Evolutionary conservation across 2,888 invertebrate genomes (phyloP).

Genomic region (Drosophila anomelani): DNA sequence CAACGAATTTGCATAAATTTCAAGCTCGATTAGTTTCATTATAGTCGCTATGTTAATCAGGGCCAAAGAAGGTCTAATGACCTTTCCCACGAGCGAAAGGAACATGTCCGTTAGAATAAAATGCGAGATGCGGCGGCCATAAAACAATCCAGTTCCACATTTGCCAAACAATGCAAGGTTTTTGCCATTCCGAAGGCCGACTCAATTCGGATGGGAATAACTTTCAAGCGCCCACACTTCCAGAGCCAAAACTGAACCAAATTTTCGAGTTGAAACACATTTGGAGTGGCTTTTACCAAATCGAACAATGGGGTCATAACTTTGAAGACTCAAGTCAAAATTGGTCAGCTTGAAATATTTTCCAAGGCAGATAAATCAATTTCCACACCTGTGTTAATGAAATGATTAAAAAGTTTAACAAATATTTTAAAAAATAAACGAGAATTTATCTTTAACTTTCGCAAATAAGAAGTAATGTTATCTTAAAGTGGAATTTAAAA

Average conservation of each 20-base stretch:
- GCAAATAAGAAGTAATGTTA: no score
- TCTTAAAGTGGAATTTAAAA: no score
- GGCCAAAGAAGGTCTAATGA: slow-evolving; percentile 31
- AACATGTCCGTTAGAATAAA: slow-evolving; percentile 19
- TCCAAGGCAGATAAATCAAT: not conserved
- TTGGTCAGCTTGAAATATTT: slow-evolving; percentile 3
- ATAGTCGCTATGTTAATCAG: slow-evolving; percentile 31
- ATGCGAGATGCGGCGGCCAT: slow-evolving; percentile 1
- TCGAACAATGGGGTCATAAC: slow-evolving; percentile 40
- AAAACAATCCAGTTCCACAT: slow-evolving; percentile 12
- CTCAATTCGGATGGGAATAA: slow-evolving; percentile 19
- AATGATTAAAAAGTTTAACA: not conserved
- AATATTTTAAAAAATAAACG: not conserved
- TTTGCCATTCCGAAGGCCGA: slow-evolving; percentile 25
- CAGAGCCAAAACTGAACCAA: slow-evolving; percentile 7
- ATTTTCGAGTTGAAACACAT: slow-evolving; percentile 27
- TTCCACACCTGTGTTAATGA: not conserved
- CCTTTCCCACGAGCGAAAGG: slow-evolving; percentile 43
- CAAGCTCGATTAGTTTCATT: slow-evolving; percentile 45
- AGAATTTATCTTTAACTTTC: no score
- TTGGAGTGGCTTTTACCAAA: slow-evolving; percentile 11
- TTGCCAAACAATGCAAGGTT: slow-evolving; percentile 69
- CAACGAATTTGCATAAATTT: slow-evolving; percentile 50
- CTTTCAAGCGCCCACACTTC: slow-evolving; percentile 41
- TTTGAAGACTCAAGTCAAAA: slow-evolving; percentile 8